Percentiles rank a stretch among this genome's conserved stretches.
phyloP scores from a whole-genome alignment of 2,888 invertebrate species.

The Drosophila acutilabella region DNA sequence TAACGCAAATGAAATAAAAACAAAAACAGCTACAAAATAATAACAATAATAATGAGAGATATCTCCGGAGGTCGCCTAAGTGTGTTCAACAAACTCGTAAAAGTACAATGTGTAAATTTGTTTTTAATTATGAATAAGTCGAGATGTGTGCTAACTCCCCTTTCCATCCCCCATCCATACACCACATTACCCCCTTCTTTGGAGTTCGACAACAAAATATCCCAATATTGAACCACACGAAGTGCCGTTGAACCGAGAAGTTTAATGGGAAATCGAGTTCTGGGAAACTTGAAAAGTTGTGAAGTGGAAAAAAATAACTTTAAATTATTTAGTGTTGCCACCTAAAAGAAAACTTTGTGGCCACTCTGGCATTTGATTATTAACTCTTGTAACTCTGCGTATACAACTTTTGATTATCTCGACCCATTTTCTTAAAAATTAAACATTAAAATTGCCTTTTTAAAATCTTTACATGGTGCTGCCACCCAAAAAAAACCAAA shows the following conservation, averaged over 20 bases:
- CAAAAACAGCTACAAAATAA: conserved; percentile 3
- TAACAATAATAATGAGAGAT: conserved; percentile 20
- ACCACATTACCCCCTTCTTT: too few species aligned
- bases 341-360: too few species aligned
- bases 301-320: too few species aligned
- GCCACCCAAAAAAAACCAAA: too few species aligned
- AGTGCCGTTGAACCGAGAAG: conserved; percentile 14
- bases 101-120: conserved; percentile 54
- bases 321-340: too few species aligned
- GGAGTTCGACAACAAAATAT: not conserved
- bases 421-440: too few species aligned
- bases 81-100: conserved; percentile 35
- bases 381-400: too few species aligned
- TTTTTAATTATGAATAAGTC: conserved; percentile 50
- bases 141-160: conserved; percentile 9
- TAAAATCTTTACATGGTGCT: too few species aligned
- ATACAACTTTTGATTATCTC: too few species aligned
- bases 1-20: conserved; percentile 38
- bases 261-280: conserved; percentile 1
- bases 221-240: conserved; percentile 17
- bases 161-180: not conserved
- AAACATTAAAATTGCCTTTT: too few species aligned
- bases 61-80: conserved; percentile 20
- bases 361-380: too few species aligned
- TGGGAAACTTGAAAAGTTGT: not conserved